Conservation (phyloP, 2,113 vertebrate genomes). For the Thamnaconus septentrionalis region DNA sequence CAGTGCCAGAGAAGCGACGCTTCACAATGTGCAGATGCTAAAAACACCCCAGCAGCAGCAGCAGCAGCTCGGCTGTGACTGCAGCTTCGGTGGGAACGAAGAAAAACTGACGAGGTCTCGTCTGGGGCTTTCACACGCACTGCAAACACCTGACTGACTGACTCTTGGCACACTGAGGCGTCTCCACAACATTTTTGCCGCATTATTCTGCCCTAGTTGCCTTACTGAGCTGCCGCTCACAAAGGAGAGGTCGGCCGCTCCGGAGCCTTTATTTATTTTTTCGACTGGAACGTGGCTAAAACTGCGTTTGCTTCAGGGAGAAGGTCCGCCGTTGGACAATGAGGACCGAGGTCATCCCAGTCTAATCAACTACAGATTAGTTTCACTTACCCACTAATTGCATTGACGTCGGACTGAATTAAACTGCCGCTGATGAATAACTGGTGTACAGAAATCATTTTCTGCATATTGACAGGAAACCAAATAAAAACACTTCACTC, state of each 20-base stretch:
- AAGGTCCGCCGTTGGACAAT: not conserved
- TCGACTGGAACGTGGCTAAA: not conserved
- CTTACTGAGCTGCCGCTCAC: conserved; percentile 9
- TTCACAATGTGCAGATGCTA: not conserved
- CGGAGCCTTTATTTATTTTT: not conserved
- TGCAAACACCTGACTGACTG: not conserved
- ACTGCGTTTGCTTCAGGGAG: not conserved
- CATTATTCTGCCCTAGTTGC: conserved; percentile 39
- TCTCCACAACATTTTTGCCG: conserved; percentile 4
- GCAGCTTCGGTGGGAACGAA: conserved; percentile 1
- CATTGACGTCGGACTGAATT: too few species aligned
- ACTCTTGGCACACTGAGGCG: conserved; percentile 3
- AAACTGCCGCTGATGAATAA: too few species aligned
- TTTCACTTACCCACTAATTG: too few species aligned
- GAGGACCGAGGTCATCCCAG: not conserved
- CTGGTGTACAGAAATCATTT: too few species aligned
- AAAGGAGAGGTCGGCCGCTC: conserved; percentile 12
- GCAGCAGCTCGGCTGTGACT: not conserved
- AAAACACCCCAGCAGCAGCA: not conserved
- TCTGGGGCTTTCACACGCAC: not conserved
- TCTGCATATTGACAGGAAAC: too few species aligned
- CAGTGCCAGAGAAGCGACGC: not conserved
- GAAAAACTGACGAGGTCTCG: not conserved
- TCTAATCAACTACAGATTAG: not conserved
- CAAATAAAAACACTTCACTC: too few species aligned